Percentiles rank a stretch among this genome's conserved stretches.
Evolutionary conservation across 1,140 invertebrate species (phyloP).

Genomic region (Psilanteris sp.): DNA sequence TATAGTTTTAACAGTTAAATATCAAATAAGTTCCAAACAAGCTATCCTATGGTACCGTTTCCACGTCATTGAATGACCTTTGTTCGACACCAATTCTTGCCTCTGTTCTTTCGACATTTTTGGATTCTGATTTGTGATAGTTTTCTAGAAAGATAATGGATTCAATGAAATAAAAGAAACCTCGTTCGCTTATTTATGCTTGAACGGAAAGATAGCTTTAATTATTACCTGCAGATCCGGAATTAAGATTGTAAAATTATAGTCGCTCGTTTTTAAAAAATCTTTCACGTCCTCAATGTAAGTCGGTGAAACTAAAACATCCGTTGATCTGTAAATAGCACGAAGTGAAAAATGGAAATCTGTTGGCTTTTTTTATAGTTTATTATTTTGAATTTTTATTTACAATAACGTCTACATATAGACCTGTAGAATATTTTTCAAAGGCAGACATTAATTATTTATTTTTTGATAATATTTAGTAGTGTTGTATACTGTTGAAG

Average conservation of each 20-base stretch:
- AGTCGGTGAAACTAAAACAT: constrained; percentile 86
- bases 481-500: no score
- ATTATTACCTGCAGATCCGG: constrained; percentile 85
- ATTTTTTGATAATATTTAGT: no score
- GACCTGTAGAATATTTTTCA: no score
- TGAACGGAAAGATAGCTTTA: background rate
- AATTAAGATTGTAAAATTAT: constrained; percentile 85
- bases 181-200: constrained; percentile 3
- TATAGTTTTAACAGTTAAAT: no score
- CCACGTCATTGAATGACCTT: constrained; percentile 90
- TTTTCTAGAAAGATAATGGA: constrained; percentile 79
- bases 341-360: no score
- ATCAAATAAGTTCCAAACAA: constrained; percentile 71
- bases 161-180: no score
- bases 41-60: constrained; percentile 86
- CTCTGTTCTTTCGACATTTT: constrained; percentile 82
- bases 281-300: constrained; percentile 83
- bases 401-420: no score
- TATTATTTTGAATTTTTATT: no score
- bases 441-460: no score
- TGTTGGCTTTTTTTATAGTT: no score
- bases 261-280: constrained; percentile 82
- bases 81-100: constrained; percentile 78
- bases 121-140: constrained; percentile 84
- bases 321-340: constrained; percentile 82